These are phyloP conservation scores for Erynnis tages DNA, from an alignment of 2,888 invertebrate genomes.

Conservation along the genomic window DNA sequence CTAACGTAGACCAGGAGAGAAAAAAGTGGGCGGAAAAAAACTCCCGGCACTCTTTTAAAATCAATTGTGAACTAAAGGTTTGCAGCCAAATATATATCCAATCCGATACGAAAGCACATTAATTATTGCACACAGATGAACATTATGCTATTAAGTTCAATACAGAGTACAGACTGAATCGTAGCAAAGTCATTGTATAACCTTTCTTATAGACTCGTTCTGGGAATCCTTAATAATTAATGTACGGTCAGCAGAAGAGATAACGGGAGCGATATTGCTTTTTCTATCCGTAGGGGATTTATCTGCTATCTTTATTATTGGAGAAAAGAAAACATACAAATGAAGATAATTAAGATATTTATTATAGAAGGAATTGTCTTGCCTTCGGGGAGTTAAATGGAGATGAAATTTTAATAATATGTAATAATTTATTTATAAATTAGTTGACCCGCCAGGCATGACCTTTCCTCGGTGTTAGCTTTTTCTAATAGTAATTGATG, in stretches of 20 bases:
- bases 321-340: constrained; percentile 1
- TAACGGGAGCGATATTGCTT: not conserved
- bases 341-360: not conserved
- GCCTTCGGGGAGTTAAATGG: not conserved
- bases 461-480: no score
- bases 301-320: constrained; percentile 2
- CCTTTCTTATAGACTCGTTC: constrained; percentile 3
- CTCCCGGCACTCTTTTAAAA: no score
- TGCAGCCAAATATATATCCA: no score
- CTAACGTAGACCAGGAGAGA: no score
- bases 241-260: constrained; percentile 5
- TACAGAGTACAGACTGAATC: not conserved
- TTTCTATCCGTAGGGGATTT: not conserved
- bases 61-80: no score
- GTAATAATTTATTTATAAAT: no score
- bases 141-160: not conserved
- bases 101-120: no score
- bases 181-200: not conserved
- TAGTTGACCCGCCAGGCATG: no score
- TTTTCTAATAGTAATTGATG: no score
- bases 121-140: not conserved
- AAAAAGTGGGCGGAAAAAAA: no score
- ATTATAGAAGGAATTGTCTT: not conserved
- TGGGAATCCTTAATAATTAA: constrained; percentile 8
- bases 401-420: not conserved